A percentile compares a stretch with the other conserved stretches of the same genome.
These are phyloP conservation scores for Rhinichthys osculus DNA, from an alignment of 2,797 vertebrate species.

Conservation along the genomic window DNA sequence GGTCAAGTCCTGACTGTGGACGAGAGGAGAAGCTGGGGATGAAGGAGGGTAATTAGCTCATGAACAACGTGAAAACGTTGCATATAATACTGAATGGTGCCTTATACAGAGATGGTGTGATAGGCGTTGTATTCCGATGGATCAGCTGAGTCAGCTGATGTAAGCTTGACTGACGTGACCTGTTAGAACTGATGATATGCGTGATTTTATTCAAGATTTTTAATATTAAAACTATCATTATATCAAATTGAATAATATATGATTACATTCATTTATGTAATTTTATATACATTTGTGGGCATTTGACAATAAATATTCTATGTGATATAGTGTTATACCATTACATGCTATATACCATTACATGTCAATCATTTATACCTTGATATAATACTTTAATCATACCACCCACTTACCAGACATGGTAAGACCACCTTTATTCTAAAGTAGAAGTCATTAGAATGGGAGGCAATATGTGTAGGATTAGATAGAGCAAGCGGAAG, in stretches of 20 bases:
- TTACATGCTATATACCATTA: neutral
- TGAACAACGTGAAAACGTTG: neutral
- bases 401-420: slow-evolving; percentile 15
- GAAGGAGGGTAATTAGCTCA: neutral
- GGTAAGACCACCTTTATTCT: slow-evolving; percentile 64
- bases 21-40: neutral
- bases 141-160: neutral
- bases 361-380: neutral
- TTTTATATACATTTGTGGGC: too few species aligned
- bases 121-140: neutral
- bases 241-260: neutral
- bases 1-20: neutral
- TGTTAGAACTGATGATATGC: neutral
- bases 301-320: too few species aligned
- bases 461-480: slow-evolving; percentile 23
- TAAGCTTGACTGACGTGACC: neutral
- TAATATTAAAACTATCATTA: neutral
- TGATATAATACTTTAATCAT: slow-evolving; percentile 11
- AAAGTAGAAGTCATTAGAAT: slow-evolving; percentile 37
- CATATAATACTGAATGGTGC: neutral
- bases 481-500: slow-evolving; percentile 13
- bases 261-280: neutral
- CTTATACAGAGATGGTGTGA: neutral
- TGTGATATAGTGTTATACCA: neutral
- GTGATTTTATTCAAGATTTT: neutral